A percentile compares a stretch with the other conserved stretches of the same genome.
These are phyloP conservation scores for Oxygymnocypris stewartii DNA, from an alignment of 2,113 vertebrate species.

Conservation along the genomic window DNA sequence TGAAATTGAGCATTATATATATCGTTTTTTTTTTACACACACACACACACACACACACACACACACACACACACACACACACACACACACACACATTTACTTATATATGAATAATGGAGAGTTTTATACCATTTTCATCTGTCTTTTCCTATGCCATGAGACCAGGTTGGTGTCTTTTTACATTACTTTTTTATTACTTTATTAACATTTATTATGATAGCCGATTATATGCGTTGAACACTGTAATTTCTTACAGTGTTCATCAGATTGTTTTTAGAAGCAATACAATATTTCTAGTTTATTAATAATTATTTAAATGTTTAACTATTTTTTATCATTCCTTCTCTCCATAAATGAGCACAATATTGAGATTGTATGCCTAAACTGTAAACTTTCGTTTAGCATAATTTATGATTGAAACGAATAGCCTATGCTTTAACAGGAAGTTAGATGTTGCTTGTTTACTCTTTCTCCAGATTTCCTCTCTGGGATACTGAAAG, in stretches of 20 bases:
- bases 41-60: no score
- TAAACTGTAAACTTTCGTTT: not conserved
- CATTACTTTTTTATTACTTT: no score
- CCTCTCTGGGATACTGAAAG: conserved; percentile 33
- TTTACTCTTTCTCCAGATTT: conserved; percentile 17
- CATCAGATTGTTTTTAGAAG: not conserved
- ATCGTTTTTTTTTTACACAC: no score
- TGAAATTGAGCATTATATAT: no score
- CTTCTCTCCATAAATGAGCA: not conserved
- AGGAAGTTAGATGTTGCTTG: not conserved
- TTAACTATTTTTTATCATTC: no score
- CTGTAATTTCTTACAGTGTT: not conserved
- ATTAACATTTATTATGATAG: not conserved
- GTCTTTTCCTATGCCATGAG: not conserved
- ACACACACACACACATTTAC: no score
- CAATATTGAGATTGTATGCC: not conserved
- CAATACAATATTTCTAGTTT: not conserved
- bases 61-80: no score
- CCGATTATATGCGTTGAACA: not conserved
- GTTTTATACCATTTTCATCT: not conserved
- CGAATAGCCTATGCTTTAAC: not conserved
- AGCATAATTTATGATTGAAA: not conserved
- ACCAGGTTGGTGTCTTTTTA: no score
- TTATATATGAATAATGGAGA: not conserved
- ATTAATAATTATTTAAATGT: not conserved